Conservation (phyloP, 2,888 invertebrate species). For the Agonopterix subpropinquella region DNA sequence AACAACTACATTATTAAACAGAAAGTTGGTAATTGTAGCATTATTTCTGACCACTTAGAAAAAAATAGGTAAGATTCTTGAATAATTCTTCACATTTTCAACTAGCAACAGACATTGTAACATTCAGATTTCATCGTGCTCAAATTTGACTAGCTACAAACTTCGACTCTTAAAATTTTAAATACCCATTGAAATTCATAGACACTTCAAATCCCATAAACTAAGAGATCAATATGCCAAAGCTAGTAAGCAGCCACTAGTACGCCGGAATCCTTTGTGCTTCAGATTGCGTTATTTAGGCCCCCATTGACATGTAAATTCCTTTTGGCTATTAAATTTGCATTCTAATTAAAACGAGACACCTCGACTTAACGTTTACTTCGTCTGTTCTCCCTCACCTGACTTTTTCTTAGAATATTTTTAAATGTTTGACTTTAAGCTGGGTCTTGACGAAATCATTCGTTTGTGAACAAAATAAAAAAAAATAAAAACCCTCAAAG, state of each 20-base stretch:
- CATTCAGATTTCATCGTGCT: neutral
- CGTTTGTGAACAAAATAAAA: neutral
- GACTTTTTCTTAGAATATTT: slow-evolving; percentile 20
- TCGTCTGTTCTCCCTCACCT: slow-evolving; percentile 18
- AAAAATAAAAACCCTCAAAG: too few relatives aligned
- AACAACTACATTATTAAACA: too few relatives aligned
- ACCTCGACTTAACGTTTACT: slow-evolving; percentile 4
- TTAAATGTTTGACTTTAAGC: slow-evolving; percentile 2
- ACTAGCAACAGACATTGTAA: too few relatives aligned
- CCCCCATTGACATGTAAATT: slow-evolving; percentile 72
- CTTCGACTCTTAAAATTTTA: slow-evolving; percentile 4
- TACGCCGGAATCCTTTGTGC: slow-evolving; percentile 51
- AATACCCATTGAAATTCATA: slow-evolving; percentile 45
- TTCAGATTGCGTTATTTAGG: slow-evolving; percentile 61
- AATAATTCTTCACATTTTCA: too few relatives aligned
- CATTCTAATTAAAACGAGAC: slow-evolving; percentile 69
- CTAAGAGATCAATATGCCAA: slow-evolving; percentile 43
- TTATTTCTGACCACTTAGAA: too few relatives aligned
- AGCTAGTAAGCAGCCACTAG: slow-evolving; percentile 33
- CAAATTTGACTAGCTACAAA: neutral
- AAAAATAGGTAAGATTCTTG: too few relatives aligned
- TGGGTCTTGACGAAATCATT: neutral
- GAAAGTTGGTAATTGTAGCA: too few relatives aligned
- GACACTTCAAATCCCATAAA: slow-evolving; percentile 35
- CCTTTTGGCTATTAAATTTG: slow-evolving; percentile 70